Evolutionary conservation across 2,888 invertebrate species (phyloP).

Genomic region (Tiliacea aurago): DNA sequence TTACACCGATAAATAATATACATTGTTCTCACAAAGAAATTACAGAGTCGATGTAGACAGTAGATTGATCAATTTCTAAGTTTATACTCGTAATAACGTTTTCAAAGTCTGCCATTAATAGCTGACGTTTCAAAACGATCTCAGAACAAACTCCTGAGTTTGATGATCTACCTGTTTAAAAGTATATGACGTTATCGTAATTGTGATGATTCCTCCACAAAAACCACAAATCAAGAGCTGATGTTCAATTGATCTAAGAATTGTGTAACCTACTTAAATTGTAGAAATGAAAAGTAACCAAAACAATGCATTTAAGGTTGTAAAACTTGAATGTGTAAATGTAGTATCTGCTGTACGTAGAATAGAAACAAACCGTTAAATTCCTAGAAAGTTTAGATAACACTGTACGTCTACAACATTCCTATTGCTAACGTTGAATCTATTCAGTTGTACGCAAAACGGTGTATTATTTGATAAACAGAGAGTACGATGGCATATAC

Average conservation of each 20-base stretch:
- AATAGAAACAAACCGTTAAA: constrained; percentile 40
- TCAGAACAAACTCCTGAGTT: constrained; percentile 12
- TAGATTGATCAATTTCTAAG: constrained; percentile 55
- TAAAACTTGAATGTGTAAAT: constrained; percentile 17
- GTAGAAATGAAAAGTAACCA: constrained; percentile 28
- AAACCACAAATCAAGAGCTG: constrained; percentile 12
- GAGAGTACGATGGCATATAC: background rate
- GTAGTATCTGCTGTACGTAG: background rate
- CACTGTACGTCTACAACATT: constrained; percentile 35
- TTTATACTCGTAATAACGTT: constrained; percentile 40
- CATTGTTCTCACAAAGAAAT: constrained; percentile 61
- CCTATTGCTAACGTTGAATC: constrained; percentile 32
- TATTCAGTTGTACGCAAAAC: constrained; percentile 3
- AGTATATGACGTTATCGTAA: background rate
- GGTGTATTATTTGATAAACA: constrained; percentile 4
- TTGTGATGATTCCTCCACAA: background rate
- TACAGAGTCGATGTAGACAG: constrained; percentile 45
- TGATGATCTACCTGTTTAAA: background rate
- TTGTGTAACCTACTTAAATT: background rate
- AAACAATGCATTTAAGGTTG: background rate
- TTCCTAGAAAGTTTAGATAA: constrained; percentile 58
- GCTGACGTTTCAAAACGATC: constrained; percentile 30
- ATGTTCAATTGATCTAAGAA: background rate
- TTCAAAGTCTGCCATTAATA: constrained; percentile 32
- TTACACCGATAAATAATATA: constrained; percentile 71